Conservation (phyloP, 1,140 invertebrate genomes). For the Trichomalopsis sarcophagae region DNA sequence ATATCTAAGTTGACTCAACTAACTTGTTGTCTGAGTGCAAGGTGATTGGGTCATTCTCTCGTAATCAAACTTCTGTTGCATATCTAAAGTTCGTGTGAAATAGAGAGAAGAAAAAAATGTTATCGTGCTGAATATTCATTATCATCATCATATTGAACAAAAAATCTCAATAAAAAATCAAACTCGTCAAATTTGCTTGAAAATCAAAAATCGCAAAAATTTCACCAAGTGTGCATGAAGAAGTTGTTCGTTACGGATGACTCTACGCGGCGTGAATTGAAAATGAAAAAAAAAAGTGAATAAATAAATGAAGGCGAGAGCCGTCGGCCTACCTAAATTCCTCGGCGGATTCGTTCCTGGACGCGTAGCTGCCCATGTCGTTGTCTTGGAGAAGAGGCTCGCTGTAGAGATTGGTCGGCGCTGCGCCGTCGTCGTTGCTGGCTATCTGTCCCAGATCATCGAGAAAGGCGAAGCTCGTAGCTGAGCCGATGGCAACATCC, state of each 20-base stretch:
- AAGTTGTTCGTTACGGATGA: too few species aligned
- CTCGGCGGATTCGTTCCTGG: not conserved
- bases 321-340: constrained; percentile 13
- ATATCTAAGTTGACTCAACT: not conserved
- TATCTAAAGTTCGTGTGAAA: not conserved
- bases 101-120: not conserved
- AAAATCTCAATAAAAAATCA: too few species aligned
- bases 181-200: too few species aligned
- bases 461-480: constrained; percentile 13
- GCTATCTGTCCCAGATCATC: constrained; percentile 32
- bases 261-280: too few species aligned
- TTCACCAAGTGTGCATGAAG: too few species aligned
- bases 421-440: not conserved
- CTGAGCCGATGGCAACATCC: not conserved
- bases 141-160: too few species aligned
- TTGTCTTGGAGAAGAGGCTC: not conserved
- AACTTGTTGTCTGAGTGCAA: constrained; percentile 2
- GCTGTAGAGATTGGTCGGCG: not conserved
- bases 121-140: not conserved
- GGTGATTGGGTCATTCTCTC: not conserved
- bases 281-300: not conserved
- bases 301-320: not conserved
- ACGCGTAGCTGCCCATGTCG: constrained; percentile 16
- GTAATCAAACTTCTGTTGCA: constrained; percentile 10
- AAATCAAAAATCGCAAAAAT: too few species aligned